A percentile compares a stretch with the other conserved stretches of the same genome.
These are phyloP conservation scores for Mercenaria mercenaria DNA, from an alignment of 1,140 invertebrate species.

Conservation along the genomic window DNA sequence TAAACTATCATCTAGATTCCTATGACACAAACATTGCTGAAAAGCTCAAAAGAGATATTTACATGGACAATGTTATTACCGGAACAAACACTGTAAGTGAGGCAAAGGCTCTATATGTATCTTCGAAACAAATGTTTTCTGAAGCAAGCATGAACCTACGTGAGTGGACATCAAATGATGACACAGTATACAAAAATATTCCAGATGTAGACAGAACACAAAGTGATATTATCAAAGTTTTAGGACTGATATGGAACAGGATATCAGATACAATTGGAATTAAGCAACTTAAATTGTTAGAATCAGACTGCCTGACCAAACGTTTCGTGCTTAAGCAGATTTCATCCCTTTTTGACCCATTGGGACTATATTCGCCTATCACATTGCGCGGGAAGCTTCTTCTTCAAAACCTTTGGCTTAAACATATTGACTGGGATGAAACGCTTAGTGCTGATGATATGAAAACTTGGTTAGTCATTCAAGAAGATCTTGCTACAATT, in stretches of 20 bases:
- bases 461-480: neutral
- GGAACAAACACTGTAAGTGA: neutral
- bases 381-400: neutral
- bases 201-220: neutral
- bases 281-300: neutral
- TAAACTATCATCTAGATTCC: no score
- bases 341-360: neutral
- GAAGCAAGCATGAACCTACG: neutral
- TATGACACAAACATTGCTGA: no score
- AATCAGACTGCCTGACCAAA: neutral
- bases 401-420: neutral
- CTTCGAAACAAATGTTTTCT: neutral
- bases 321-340: neutral
- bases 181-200: neutral
- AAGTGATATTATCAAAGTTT: neutral
- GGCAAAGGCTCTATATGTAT: neutral
- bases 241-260: neutral
- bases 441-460: neutral
- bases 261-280: neutral
- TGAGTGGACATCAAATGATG: constrained; percentile 24
- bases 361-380: neutral
- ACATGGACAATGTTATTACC: neutral
- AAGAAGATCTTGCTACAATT: neutral
- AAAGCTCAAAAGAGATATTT: no score
- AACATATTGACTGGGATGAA: neutral